A percentile compares a stretch with the other conserved stretches of the same genome.
phyloP scores from a whole-genome alignment of 2,888 invertebrate species.

The Tigriopus californicus region DNA sequence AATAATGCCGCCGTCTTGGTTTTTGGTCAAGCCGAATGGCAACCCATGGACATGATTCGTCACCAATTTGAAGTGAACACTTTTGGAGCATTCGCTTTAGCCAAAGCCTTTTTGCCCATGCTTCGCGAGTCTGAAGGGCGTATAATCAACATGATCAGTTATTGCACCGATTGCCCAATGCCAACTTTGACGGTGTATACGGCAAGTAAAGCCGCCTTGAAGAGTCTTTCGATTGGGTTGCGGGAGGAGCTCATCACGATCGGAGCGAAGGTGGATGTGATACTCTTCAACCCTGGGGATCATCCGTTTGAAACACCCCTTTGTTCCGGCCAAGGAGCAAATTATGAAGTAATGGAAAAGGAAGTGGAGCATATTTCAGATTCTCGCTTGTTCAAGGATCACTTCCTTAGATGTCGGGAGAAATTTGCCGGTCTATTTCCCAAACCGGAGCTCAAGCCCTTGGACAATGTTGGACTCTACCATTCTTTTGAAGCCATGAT shows the following conservation, averaged over 20 bases:
- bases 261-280: neutral
- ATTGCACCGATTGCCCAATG: constrained; percentile 14
- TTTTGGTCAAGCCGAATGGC: constrained; percentile 81
- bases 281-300: constrained; percentile 13
- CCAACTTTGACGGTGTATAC: constrained; percentile 10
- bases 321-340: constrained; percentile 3
- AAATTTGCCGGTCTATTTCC: constrained; percentile 8
- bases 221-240: constrained; percentile 4
- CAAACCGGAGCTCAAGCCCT: neutral
- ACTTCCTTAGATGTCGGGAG: neutral
- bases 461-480: neutral
- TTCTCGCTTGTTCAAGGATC: neutral
- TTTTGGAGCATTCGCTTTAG: neutral
- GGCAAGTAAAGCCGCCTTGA: constrained; percentile 10
- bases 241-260: neutral
- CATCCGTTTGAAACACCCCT: neutral
- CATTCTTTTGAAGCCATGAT: neutral
- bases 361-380: neutral
- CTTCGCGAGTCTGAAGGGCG: neutral
- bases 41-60: constrained; percentile 35
- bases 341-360: constrained; percentile 5
- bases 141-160: constrained; percentile 12
- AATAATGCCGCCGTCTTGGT: constrained; percentile 83
- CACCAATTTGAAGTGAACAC: neutral
- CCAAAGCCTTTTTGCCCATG: neutral